phyloP scores from a whole-genome alignment of 2,113 vertebrate genomes.

The Zapus hudsonius region DNA sequence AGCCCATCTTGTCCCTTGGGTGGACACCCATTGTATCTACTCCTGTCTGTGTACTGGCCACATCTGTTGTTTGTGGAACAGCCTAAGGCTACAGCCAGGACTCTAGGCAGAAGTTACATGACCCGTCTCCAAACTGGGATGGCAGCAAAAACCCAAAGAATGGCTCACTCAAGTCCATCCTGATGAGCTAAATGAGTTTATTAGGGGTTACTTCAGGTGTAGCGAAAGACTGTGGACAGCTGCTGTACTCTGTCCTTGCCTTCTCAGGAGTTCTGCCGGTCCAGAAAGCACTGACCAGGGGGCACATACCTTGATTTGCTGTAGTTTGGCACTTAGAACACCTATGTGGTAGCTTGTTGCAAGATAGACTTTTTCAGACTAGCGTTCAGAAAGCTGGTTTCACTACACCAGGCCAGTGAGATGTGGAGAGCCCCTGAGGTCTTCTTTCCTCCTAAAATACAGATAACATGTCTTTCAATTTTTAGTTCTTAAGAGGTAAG shows the following conservation, averaged over 20 bases:
- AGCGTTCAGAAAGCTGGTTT: neutral
- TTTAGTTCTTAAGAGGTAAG: neutral
- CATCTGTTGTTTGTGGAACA: accelerated
- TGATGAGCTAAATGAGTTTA: neutral
- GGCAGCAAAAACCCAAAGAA: neutral
- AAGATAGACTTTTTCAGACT: neutral
- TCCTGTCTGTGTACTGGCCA: neutral
- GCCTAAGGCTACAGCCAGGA: neutral
- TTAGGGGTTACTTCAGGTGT: neutral
- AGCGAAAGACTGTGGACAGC: neutral
- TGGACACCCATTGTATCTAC: neutral
- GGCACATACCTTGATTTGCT: neutral
- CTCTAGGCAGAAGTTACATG: neutral
- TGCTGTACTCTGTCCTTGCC: neutral
- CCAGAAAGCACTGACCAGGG: neutral
- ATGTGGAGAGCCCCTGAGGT: neutral
- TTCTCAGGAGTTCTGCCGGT: neutral
- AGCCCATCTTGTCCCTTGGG: neutral
- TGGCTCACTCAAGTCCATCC: neutral
- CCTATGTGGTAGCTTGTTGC: neutral
- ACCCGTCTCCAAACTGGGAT: neutral
- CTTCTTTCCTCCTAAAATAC: neutral
- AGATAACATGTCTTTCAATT: neutral
- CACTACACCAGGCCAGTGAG: neutral
- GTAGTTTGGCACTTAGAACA: neutral